Base-by-base conservation (phyloP, 1,140 invertebrate species). In the Cardiocondyla obscurior region DNA sequence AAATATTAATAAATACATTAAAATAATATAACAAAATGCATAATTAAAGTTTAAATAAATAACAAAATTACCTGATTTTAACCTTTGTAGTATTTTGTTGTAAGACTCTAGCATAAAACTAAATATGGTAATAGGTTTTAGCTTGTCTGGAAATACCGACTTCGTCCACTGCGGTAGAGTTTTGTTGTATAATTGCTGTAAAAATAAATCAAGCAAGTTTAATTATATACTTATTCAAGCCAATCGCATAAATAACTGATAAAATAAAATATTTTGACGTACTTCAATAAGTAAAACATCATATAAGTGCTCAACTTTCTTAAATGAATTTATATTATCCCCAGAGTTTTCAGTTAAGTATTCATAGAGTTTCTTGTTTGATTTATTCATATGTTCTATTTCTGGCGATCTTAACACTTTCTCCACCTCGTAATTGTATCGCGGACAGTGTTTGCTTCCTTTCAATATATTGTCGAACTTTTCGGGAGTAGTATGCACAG, bases 401-500 rank as follows among this genome's bases (percentile, higher is more conserved):
- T 95, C 94, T 6, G 93, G 91, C 4, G 96, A 96, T 4, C 95
- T 92, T 33, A 94, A 88, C n/a, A 97, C 88, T 72, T 94, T 94
- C 19, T 94, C 87, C 3, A 94, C 79, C 82, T 96, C 95, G 65
- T 94, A 92, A 3, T 95, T 92, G 88, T 96, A 97, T 67, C 94
- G 94, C 0, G 95, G 94, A 91, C 97, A 98, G 19, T 94, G 93
- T 83, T 95, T 96, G 10, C 89, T 97, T 96, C 89, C 95, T 95
- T 94, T 94, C 36, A 97, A 87, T 28, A 98, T 90, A 82, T 95
- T 89, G 94, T 98, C 97, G 28, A 95, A 81, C 1, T 94, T 86
- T 91, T 96, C 94, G 0, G 97, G 96, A 22, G 94, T 87, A 0
- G 98, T 97, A 86, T 98, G 97, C 10, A 99, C 95, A 0, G 98